phyloP scores from a whole-genome alignment of 30 jellyfish, hydroid and myxozoan species.

The Aurelia coerulea region DNA sequence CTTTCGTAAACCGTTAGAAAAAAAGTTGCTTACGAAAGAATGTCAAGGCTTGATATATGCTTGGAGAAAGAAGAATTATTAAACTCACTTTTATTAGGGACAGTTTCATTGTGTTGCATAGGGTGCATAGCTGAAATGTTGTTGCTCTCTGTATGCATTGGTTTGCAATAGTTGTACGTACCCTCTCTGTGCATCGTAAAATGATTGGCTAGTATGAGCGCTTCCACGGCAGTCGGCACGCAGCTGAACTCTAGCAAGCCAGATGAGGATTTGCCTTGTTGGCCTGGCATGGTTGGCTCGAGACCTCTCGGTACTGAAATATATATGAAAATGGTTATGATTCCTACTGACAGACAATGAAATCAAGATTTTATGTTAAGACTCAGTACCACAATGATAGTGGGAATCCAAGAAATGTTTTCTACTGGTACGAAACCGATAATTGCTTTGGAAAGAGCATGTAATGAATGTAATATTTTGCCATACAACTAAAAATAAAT shows the following conservation, averaged over 20 bases:
- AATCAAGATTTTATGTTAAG: background rate
- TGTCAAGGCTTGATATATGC: too few relatives aligned
- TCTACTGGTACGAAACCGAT: too few relatives aligned
- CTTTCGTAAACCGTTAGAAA: too few relatives aligned
- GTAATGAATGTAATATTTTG: too few relatives aligned
- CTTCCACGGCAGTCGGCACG: conserved; percentile 98
- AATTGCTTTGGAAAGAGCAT: too few relatives aligned
- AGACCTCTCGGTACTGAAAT: conserved; percentile 30
- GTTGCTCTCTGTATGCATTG: background rate
- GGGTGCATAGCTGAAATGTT: background rate
- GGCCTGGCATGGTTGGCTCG: conserved; percentile 28
- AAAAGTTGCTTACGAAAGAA: too few relatives aligned
- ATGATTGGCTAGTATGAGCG: conserved; percentile 97
- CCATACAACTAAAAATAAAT: too few relatives aligned
- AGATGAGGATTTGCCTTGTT: conserved; percentile 95
- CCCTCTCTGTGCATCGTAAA: conserved; percentile 98
- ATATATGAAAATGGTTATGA: background rate
- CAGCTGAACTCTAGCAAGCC: conserved; percentile 95
- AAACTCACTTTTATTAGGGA: background rate
- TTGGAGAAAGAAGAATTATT: too few relatives aligned
- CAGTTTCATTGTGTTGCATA: background rate
- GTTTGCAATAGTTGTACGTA: conserved; percentile 3
- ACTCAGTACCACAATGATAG: too few relatives aligned
- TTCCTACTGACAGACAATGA: background rate
- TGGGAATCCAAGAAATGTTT: too few relatives aligned